Conservation (phyloP, 2,888 invertebrate species). For the Meliscaeva auricollis region DNA sequence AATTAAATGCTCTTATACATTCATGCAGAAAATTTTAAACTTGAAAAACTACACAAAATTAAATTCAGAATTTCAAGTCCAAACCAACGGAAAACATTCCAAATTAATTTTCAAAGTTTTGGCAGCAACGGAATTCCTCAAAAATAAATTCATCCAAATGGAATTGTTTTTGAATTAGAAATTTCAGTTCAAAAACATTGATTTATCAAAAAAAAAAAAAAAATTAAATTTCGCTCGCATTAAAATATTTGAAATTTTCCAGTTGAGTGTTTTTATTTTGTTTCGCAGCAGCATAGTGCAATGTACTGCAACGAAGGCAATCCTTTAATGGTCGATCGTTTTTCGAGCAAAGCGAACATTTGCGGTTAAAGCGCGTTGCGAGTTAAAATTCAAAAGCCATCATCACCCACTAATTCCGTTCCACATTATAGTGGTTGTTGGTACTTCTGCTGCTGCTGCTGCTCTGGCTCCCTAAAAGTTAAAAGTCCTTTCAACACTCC, state of each 20-base stretch:
- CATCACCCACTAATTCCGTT: neutral
- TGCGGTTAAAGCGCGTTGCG: slow-evolving; percentile 18
- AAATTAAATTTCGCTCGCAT: neutral
- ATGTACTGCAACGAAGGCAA: neutral
- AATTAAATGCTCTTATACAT: too few relatives aligned
- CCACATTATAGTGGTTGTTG: neutral
- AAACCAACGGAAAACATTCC: too few relatives aligned
- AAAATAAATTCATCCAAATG: too few relatives aligned
- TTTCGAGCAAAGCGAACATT: slow-evolving; percentile 19
- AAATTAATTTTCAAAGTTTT: too few relatives aligned
- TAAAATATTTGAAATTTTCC: slow-evolving; percentile 55
- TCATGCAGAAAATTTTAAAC: too few relatives aligned
- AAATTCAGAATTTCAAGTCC: too few relatives aligned
- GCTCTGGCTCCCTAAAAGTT: neutral
- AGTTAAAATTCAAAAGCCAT: slow-evolving; percentile 8
- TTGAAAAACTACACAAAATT: too few relatives aligned
- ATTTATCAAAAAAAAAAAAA: slow-evolving; percentile 10
- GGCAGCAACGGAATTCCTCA: too few relatives aligned
- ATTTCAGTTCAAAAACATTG: too few relatives aligned
- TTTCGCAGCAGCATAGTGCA: slow-evolving; percentile 6
- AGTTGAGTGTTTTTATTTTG: slow-evolving; percentile 31
- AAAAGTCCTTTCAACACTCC: slow-evolving; percentile 25
- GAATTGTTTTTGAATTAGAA: too few relatives aligned
- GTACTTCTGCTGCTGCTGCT: too few relatives aligned
- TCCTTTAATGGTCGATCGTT: slow-evolving; percentile 29